Percentiles rank a stretch among this genome's conserved stretches.
These are phyloP conservation scores for Tachysurus vachellii DNA, from an alignment of 2,113 vertebrate genomes.

Conservation along the genomic window DNA sequence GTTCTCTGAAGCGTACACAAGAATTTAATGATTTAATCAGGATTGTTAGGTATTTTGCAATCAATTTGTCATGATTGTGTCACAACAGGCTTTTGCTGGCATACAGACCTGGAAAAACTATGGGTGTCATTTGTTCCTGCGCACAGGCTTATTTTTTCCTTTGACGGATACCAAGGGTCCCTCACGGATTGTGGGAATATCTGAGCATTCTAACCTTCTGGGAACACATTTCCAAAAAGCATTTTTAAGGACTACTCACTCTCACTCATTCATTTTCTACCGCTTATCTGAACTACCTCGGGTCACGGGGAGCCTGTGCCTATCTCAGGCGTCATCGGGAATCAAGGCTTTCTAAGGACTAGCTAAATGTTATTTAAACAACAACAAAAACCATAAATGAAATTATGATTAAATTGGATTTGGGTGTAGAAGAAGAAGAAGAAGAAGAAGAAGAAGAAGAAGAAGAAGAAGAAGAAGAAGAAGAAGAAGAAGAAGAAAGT, in stretches of 20 bases:
- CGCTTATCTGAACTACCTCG: no score
- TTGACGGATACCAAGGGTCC: not conserved
- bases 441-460: not conserved
- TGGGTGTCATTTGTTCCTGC: conserved; percentile 64
- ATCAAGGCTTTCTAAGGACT: no score
- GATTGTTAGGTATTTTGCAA: conserved; percentile 99
- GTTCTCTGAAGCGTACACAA: conserved; percentile 99
- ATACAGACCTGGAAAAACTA: conserved; percentile 75
- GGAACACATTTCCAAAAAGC: not conserved
- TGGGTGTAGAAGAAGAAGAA: not conserved
- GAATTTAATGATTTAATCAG: conserved; percentile 99
- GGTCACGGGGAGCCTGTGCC: no score
- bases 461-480: no score
- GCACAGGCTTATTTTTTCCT: not conserved
- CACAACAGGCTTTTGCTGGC: conserved; percentile 85
- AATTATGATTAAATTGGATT: not conserved
- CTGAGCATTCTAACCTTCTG: not conserved
- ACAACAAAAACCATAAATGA: not conserved
- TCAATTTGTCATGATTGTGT: conserved; percentile 99
- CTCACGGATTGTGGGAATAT: not conserved
- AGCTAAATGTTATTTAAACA: no score
- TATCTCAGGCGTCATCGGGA: no score
- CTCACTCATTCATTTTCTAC: no score
- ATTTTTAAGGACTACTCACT: no score
- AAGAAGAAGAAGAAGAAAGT: not conserved